Base-by-base conservation (phyloP, 2,797 vertebrate species). In the Lepilemur ruficaudatus region DNA sequence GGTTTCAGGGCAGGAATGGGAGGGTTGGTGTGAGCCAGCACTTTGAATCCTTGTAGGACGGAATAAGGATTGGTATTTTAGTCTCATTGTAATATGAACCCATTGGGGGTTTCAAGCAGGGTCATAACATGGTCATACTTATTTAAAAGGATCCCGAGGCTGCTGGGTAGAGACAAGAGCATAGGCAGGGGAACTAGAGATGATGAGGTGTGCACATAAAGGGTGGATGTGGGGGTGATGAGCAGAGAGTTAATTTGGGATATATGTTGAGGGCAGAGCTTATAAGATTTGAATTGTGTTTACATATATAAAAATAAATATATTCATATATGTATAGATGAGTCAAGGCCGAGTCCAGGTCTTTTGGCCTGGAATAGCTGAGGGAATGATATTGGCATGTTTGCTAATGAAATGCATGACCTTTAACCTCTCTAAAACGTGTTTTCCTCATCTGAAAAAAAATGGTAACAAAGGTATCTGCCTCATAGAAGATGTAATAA, bases 1-100 rank as follows among this genome's bases (percentile, higher is more conserved):
- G 3, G 0, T 4, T 0, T 6, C 18, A 4, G 22, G 5, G 1
- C 7, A 57, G 7, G 1, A 15, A 2, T 8, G 28, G 59, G 12
- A 63, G 2, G 20, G 25, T 22, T 41, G 4, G 8, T 30, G 38
- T 73, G 1, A 69, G 2, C 5, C 50, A 23, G 5, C 2, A 5
- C 7, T 59, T 83, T 30, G 10, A 12, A 50, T 55, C 17, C 5
- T 50, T 25, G 7, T 46, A 20, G 15, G 41, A 4, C 28, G 83
- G 1, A 28, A 10, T 3, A 6, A 18, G 7, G 0, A 3, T 7
- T 9, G 12, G 0, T 2, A 0, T 89, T 46, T 72, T 76, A 35
- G 43, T 65, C 63, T 50, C 17, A 79, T 4, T 22, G 5, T 59
- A 70, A 43, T 1, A 14, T 23, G 11, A 88, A 76, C 11, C 15